Percentiles rank a stretch among this genome's conserved stretches.
Conservation (phyloP, 2,797 vertebrate genomes). For the Bradypus variegatus region DNA sequence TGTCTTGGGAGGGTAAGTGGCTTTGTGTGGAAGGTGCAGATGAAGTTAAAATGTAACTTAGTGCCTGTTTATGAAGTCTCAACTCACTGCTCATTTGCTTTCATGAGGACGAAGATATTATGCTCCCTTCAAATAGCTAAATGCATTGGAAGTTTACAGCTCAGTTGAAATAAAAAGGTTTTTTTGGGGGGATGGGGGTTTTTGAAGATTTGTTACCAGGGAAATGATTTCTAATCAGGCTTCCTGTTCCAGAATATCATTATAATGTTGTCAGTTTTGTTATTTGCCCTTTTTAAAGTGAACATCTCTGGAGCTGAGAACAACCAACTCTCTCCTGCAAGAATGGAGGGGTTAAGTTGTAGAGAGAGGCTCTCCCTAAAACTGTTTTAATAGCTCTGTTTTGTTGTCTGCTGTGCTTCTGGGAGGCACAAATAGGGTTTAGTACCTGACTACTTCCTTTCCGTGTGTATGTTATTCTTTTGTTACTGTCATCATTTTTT, state of each 20-base stretch:
- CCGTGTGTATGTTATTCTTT: slow-evolving; percentile 61
- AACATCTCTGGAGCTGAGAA: not conserved
- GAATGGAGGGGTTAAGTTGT: not conserved
- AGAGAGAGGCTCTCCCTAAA: accelerated
- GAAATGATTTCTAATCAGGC: not conserved
- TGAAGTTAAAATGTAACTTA: not conserved
- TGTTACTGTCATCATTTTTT: slow-evolving; percentile 70
- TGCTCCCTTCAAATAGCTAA: not conserved
- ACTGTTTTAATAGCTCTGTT: accelerated
- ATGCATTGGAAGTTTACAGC: accelerated
- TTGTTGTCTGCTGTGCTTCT: not conserved
- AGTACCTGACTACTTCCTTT: slow-evolving; percentile 65
- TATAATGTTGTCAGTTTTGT: accelerated
- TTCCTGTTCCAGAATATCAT: not conserved
- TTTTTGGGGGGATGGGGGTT: too few relatives aligned
- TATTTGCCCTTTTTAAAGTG: not conserved
- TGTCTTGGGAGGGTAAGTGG: not conserved
- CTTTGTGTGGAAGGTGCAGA: not conserved
- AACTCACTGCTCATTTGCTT: not conserved
- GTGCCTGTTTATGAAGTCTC: not conserved
- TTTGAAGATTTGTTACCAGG: not conserved
- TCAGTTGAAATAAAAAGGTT: not conserved
- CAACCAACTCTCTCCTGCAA: not conserved
- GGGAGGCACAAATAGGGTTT: slow-evolving; percentile 51
- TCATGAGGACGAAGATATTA: not conserved